A percentile compares a stretch with the other conserved stretches of the same genome.
Conservation (phyloP, 2,888 invertebrate genomes). For the Synergus itoensis region DNA sequence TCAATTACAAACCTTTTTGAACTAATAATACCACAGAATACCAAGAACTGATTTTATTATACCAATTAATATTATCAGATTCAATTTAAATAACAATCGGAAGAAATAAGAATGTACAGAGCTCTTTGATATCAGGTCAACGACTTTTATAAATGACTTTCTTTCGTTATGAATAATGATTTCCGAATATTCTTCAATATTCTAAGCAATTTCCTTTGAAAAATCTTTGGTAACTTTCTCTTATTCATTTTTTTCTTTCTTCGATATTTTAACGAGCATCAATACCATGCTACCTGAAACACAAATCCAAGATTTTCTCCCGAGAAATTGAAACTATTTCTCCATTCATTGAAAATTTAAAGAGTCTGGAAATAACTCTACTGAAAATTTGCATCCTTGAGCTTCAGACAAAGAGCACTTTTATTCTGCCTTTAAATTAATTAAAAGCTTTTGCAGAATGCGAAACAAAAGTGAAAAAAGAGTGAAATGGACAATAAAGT, state of each 20-base stretch:
- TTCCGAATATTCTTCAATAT: constrained; percentile 35
- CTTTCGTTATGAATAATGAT: neutral
- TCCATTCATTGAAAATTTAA: constrained; percentile 3
- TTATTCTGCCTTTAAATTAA: neutral
- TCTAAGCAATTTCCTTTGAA: constrained; percentile 36
- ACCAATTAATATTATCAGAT: neutral
- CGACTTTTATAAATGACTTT: neutral
- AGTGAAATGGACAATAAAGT: neutral
- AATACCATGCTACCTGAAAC: neutral
- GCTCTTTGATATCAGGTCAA: no score
- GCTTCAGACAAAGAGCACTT: no score
- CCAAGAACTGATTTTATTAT: neutral
- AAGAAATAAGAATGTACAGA: no score
- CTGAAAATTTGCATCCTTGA: neutral
- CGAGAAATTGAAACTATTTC: constrained; percentile 4
- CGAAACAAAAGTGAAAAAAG: neutral
- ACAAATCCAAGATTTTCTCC: constrained; percentile 5
- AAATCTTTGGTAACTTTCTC: neutral
- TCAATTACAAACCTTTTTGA: neutral
- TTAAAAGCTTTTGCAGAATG: neutral
- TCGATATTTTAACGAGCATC: constrained; percentile 34
- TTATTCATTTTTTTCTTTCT: neutral
- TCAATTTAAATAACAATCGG: no score
- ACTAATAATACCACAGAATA: neutral
- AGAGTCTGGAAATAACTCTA: constrained; percentile 5